Evolutionary conservation across 2,113 vertebrate genomes (phyloP).

Genomic region (Seriola rivoliana): DNA sequence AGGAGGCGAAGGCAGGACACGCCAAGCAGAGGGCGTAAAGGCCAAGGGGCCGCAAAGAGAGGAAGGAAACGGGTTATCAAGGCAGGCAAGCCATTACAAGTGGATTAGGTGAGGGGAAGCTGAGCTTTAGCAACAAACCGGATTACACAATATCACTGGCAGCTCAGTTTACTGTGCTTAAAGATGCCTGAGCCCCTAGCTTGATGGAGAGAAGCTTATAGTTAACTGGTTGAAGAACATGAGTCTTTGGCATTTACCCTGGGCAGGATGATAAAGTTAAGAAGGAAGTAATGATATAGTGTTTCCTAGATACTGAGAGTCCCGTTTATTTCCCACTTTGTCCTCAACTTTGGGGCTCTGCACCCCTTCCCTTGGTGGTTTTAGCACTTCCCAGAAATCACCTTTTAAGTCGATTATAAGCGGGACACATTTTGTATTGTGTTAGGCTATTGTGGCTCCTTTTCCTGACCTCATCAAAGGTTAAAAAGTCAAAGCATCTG

Average conservation of each 20-base stretch:
- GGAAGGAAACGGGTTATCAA: constrained; percentile 58
- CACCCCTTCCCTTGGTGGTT: background rate
- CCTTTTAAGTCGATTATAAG: background rate
- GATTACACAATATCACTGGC: constrained; percentile 63
- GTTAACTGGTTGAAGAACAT: background rate
- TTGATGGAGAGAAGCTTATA: constrained; percentile 13
- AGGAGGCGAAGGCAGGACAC: constrained; percentile 6
- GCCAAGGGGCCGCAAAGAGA: constrained; percentile 26
- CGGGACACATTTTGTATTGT: background rate
- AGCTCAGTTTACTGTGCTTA: constrained; percentile 37
- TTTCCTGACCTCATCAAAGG: background rate
- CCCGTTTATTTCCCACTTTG: background rate
- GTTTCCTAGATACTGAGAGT: background rate
- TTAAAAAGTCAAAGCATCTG: constrained; percentile 4
- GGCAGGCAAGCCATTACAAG: constrained; percentile 39
- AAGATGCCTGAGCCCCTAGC: constrained; percentile 29
- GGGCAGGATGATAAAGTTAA: background rate
- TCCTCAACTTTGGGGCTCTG: background rate
- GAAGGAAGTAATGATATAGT: background rate
- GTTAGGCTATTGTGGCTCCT: background rate
- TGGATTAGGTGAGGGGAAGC: constrained; percentile 57
- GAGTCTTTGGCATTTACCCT: background rate
- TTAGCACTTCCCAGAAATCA: background rate
- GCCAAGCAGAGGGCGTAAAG: constrained; percentile 5
- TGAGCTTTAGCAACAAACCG: constrained; percentile 52